Conservation (phyloP, 2,113 vertebrate genomes). For the Pelusios castaneus region DNA sequence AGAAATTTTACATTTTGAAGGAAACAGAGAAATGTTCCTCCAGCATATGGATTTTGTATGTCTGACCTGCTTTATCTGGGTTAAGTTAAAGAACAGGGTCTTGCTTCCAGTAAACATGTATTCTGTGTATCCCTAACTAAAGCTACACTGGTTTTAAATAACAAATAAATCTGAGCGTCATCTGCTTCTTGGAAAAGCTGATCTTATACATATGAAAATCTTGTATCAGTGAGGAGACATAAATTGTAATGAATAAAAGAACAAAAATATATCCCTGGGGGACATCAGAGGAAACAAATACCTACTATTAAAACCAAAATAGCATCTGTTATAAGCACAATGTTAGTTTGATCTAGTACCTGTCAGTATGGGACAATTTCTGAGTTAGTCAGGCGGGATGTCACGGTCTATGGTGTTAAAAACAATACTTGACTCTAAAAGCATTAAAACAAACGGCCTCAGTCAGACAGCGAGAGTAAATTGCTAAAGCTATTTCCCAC, state of each 20-base stretch:
- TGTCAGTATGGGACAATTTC: neutral
- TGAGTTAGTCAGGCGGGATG: constrained; percentile 5
- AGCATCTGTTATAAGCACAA: neutral
- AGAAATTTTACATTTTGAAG: neutral
- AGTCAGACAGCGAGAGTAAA: neutral
- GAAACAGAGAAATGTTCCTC: neutral
- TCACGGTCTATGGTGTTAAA: neutral
- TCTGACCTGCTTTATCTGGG: neutral
- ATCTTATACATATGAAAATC: neutral
- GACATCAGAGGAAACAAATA: neutral
- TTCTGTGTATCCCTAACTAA: neutral
- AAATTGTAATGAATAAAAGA: neutral
- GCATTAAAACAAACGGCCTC: neutral
- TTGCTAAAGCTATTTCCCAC: neutral
- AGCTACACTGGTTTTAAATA: neutral
- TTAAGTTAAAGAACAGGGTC: neutral
- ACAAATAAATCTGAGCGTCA: neutral
- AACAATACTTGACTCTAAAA: neutral
- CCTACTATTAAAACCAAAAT: neutral
- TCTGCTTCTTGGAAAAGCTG: neutral
- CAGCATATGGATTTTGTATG: neutral
- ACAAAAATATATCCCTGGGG: neutral
- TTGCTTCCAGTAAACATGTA: neutral
- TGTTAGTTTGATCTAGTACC: neutral
- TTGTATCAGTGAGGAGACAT: neutral